Evolutionary conservation across 2,888 invertebrate genomes (phyloP), one percentile per base, ranked within the genome.

Genomic region (Lithophane leautieri): DNA sequence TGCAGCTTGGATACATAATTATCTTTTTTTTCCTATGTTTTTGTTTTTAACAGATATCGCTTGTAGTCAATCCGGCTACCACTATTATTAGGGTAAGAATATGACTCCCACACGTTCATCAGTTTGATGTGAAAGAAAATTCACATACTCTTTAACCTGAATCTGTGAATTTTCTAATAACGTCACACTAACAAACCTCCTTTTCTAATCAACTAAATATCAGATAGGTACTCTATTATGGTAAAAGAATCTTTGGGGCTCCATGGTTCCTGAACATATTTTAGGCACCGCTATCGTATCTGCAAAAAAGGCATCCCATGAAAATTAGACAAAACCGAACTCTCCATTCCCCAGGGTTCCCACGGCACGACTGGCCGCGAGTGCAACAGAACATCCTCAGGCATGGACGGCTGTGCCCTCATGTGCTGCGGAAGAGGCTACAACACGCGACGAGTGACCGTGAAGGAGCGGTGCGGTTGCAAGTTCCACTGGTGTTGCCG

Each of bases 401-500:
- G 97, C n/a, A 97, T 98, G 93, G 99, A 99, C 91, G 98, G 98
- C 1, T 99, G 99, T 92, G 98, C 98, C 83, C 97, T 99, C 9
- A 97, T 99, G 94, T 99, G 99, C 94, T 99, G 99, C 93, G 99
- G 99, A 1, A 97, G 99, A 76, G 99, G 99, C 28, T 99, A 99
- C 97, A 99, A 98, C 94, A 99, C 99, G 1, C 97, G 98, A 91
- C 98, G 98, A 47, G 88, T 97, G 69, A 97, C 97, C 12, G 95
- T 98, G 34, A 97, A 97, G 77, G 98, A 99, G 92, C 97, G 99
- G 47, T 99, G 99, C 94, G 97, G 98, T 89, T 99, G 99, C 97
- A 98, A 99, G 94, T 99, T 99, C 93, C 98, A 98, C 91, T 99
- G 99, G 99, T 99, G 99, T 95, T 99, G 99, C 95, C 97, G 98